Base-by-base conservation (phyloP, 2,113 vertebrate genomes). In the Ptyas mucosa region DNA sequence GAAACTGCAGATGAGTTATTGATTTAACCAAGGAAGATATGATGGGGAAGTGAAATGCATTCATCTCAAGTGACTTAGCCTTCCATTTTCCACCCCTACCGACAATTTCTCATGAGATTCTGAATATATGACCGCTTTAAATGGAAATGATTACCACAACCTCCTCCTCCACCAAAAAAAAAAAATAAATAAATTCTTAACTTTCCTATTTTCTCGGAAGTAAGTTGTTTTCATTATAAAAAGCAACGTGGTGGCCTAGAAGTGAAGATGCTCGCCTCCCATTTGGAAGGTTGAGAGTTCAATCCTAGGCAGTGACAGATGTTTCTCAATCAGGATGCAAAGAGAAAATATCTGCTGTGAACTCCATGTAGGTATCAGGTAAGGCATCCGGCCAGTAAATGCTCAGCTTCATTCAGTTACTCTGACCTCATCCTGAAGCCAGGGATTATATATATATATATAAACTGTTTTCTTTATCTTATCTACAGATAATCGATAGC, bases 1-100 rank as follows among this genome's bases (percentile, higher is more conserved):
- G 90, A 94, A 94, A 51, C 92, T 93, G 51, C 43, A 91, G 8
- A 20, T 21, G 90, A 93, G 18, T 51, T 95, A 1, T 10, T 95
- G 58, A 90, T 87, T 91, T 87, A 61, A 88, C 94, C 29, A 29
- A 2, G 69, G 26, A 53, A 11, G 61, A 26, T 26, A 90, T 24
- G 6, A 58, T 10, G 18, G 92, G 85, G 12, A 61, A 88, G 49
- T 34, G 85, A 81, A 87, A 26, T n/a, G 52, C 86, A 90, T 91
- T n/a, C 0, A 64, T 39, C 8, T 20, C 2, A 1, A n/a, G 0
- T 69, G 29, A 49, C 46, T 92, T 39, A 90, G 1, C 91, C 23
- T 93, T 39, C 4, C 52, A 26, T 87, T 46, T 93, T 92, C 6
- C 7, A 51, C 26, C 91, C 10, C 94, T 55, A 29, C 92, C 39